Conservation (phyloP, 2,797 vertebrate species). For the Sebastes jordani region DNA sequence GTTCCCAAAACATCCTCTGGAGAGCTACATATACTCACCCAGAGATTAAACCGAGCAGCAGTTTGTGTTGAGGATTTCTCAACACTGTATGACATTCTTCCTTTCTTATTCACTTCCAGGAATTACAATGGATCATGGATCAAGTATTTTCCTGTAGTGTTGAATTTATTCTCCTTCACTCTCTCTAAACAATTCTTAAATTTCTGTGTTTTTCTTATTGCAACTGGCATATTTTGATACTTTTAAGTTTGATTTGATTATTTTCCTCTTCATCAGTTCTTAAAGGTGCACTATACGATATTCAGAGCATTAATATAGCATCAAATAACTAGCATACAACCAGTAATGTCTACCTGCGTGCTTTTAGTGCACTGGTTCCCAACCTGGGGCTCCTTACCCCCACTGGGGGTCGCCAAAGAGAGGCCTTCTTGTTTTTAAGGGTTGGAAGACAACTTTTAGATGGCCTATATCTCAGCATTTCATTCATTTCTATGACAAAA, state of each 20-base stretch:
- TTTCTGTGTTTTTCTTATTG: not conserved
- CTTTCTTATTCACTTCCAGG: not conserved
- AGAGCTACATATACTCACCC: constrained; percentile 60
- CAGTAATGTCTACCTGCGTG: too few species aligned
- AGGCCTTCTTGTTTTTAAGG: too few species aligned
- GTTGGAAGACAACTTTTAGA: too few species aligned
- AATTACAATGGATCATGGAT: not conserved
- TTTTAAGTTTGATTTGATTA: not conserved
- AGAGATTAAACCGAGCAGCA: constrained; percentile 25
- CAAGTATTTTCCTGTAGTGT: not conserved
- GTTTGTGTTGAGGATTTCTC: not conserved
- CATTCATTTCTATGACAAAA: too few species aligned
- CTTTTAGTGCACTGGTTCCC: too few species aligned
- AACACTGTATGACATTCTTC: not conserved
- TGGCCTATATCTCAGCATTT: too few species aligned
- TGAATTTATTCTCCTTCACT: not conserved
- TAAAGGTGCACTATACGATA: not conserved
- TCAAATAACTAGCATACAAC: too few species aligned
- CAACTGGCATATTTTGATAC: not conserved
- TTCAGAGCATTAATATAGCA: not conserved
- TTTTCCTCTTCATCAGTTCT: not conserved
- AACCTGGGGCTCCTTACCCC: too few species aligned
- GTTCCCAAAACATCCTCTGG: constrained; percentile 65
- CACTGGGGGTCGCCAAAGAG: too few species aligned
- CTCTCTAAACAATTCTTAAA: not conserved